Conservation (phyloP, 2,797 vertebrate genomes). For the Peromyscus aztecus region DNA sequence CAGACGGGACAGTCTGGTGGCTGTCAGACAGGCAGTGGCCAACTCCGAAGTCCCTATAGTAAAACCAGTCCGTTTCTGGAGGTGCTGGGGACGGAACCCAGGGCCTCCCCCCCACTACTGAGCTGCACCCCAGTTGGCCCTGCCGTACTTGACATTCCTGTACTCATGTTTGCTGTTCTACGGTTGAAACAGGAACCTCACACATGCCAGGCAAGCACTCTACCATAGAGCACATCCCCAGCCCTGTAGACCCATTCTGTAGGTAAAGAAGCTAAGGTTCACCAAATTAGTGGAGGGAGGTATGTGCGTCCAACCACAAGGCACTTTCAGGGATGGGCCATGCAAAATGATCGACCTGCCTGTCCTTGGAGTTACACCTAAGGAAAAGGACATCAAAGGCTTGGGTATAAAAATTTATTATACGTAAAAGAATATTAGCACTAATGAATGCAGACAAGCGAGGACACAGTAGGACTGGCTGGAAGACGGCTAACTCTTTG, state of each 20-base stretch:
- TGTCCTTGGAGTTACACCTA: rapidly evolving
- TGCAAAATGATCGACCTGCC: neutral
- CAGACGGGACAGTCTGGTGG: neutral
- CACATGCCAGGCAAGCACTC: neutral
- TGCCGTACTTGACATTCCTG: neutral
- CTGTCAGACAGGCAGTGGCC: rapidly evolving
- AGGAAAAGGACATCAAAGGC: conserved; percentile 43
- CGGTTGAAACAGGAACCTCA: neutral
- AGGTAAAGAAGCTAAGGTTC: conserved; percentile 22
- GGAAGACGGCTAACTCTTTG: conserved; percentile 79
- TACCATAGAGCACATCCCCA: neutral
- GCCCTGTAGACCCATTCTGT: neutral
- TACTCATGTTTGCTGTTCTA: neutral
- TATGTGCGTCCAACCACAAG: neutral
- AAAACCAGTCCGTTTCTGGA: neutral
- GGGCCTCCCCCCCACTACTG: neutral
- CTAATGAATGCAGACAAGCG: conserved; percentile 83
- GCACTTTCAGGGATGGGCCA: neutral
- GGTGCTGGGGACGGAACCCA: neutral
- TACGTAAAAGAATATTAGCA: conserved; percentile 87
- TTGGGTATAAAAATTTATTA: conserved; percentile 91
- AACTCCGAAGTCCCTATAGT: neutral
- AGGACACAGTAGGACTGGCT: conserved; percentile 73
- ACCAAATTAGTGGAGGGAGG: neutral
- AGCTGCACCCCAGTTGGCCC: neutral